Evolutionary conservation across 2,113 vertebrate genomes (phyloP), one percentile per base, ranked within the genome.

Genomic region (Gobio gobio): DNA sequence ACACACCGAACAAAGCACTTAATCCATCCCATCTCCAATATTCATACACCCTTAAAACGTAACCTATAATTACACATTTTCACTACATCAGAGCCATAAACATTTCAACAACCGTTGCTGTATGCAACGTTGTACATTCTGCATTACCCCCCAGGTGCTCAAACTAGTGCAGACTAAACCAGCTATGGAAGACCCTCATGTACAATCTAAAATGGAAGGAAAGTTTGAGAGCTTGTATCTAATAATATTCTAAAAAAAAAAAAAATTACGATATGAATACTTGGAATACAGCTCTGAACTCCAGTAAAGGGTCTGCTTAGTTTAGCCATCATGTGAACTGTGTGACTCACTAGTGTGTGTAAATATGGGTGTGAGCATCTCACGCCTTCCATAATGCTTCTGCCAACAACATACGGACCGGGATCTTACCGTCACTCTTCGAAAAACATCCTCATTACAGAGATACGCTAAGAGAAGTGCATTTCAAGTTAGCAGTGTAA

Each of bases 21-120:
- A 77, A 63, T 51, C 58, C 22, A 78, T 51, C 58, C 47, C 2
- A 26, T 12, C 68, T 72, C 40, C 51, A 43, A 74, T 64, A 8
- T 33, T 22, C 22, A 84, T 22, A 72, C 33, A 83, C 56, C 72
- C 68, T 7, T 80, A 83, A 82, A 89, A 33, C 85, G 26, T 14
- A 79, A 79, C 58, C n/a, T 5, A 45, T 4, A 47, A 47, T 45
- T 49, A 72, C 36, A 43, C 20, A 43, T n/a, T 43, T 40, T 43
- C 68, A n/a, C 33, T 22, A 40, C 10, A 68, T 68, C 33, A 70
- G 4, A 8, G 54, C 20, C 54, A 20, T 3, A 56, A 56, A 72
- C 36, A 72, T 22, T 6, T 56, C 2, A 56, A 22, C 18, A 43
- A n/a, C 29, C 29, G 18, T 29, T 36, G 29, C 20, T 43, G 18